A percentile compares a stretch with the other conserved stretches of the same genome.
Evolutionary conservation across 2,888 invertebrate genomes (phyloP).

Genomic region (Ligdia adustata): DNA sequence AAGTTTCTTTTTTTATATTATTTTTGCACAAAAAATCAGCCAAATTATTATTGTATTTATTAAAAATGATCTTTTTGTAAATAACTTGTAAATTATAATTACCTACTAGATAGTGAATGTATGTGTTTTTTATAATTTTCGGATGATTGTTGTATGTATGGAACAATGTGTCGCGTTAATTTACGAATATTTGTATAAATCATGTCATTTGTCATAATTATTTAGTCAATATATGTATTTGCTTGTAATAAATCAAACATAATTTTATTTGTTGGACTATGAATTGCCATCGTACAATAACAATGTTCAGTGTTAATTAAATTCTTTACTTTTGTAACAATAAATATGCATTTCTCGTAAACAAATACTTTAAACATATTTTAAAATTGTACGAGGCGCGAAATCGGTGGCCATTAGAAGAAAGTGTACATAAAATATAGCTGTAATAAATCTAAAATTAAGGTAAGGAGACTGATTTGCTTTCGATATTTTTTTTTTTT

Average conservation of each 20-base stretch:
- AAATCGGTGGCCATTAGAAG: slow-evolving; percentile 41
- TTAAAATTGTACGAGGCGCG: too few species aligned
- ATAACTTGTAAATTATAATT: slow-evolving; percentile 75
- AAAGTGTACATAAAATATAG: slow-evolving; percentile 69
- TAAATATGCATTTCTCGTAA: too few species aligned
- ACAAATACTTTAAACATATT: too few species aligned
- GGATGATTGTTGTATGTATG: slow-evolving; percentile 43
- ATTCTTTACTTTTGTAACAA: too few species aligned
- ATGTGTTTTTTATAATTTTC: slow-evolving; percentile 47
- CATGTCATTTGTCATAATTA: slow-evolving; percentile 25
- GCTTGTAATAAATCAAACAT: neutral
- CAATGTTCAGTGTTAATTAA: too few species aligned
- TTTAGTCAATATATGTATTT: slow-evolving; percentile 5
- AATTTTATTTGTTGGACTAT: too few species aligned
- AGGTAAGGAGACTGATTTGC: slow-evolving; percentile 80
- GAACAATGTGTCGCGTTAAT: slow-evolving; percentile 34
- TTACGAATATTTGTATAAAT: slow-evolving; percentile 19
- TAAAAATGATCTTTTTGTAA: slow-evolving; percentile 67
- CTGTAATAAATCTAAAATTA: slow-evolving; percentile 63
- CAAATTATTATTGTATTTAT: slow-evolving; percentile 77
- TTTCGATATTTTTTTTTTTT: slow-evolving; percentile 61
- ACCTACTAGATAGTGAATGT: slow-evolving; percentile 78
- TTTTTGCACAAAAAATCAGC: slow-evolving; percentile 52
- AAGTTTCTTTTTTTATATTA: slow-evolving; percentile 4
- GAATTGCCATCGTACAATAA: too few species aligned